Evolutionary conservation across 2,888 invertebrate species (phyloP).

Genomic region (Encarsia formosa): DNA sequence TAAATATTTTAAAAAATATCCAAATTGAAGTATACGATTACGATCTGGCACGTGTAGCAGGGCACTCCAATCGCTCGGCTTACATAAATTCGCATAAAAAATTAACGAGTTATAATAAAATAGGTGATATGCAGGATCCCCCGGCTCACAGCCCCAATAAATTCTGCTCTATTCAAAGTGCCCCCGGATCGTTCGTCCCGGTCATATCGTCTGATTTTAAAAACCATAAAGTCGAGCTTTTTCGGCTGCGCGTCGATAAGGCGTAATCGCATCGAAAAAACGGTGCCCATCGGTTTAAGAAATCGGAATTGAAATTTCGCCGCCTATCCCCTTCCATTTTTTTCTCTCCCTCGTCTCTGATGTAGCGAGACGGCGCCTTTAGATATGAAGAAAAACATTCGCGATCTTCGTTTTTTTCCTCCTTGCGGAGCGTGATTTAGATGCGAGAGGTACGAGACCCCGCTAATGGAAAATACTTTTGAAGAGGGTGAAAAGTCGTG

Average conservation of each 20-base stretch:
- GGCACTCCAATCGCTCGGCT: too few relatives aligned
- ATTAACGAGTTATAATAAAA: too few relatives aligned
- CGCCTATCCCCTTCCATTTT: background rate
- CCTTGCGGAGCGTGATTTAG: background rate
- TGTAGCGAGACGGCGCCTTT: background rate
- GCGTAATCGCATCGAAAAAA: conserved; percentile 6
- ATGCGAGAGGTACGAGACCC: too few relatives aligned
- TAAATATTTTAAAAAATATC: too few relatives aligned
- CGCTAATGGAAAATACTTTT: background rate
- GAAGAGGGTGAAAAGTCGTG: too few relatives aligned
- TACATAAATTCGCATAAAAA: too few relatives aligned
- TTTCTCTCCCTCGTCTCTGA: background rate
- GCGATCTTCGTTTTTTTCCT: background rate
- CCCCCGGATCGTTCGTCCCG: background rate
- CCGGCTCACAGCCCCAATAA: too few relatives aligned
- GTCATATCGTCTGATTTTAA: conserved; percentile 21
- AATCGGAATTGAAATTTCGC: conserved; percentile 12
- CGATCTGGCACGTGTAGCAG: too few relatives aligned
- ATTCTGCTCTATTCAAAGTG: conserved; percentile 3
- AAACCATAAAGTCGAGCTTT: conserved; percentile 6
- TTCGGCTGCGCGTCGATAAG: conserved; percentile 6
- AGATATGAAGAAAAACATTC: conserved; percentile 9
- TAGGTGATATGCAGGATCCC: too few relatives aligned
- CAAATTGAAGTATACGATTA: too few relatives aligned
- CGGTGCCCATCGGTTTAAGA: background rate